These are phyloP conservation scores for Cyanocitta stelleri DNA, from an alignment of 2,113 vertebrate genomes.

Conservation along the genomic window DNA sequence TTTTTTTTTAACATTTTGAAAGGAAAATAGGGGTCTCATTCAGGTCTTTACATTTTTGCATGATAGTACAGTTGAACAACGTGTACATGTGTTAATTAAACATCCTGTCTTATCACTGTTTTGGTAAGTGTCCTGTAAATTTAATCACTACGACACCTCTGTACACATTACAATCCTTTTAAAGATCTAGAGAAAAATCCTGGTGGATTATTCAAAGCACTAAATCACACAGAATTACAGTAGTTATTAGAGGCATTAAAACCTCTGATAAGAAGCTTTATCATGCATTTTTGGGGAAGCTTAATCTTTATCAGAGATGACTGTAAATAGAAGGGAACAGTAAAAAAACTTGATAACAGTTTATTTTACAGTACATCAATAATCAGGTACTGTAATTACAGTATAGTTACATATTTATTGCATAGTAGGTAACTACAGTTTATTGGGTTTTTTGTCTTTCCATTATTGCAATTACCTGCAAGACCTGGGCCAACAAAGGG, in stretches of 20 bases:
- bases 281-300: constrained; percentile 50
- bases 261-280: constrained; percentile 60
- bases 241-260: constrained; percentile 64
- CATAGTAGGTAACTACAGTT: not conserved
- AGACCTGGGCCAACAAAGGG: not conserved
- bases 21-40: constrained; percentile 9
- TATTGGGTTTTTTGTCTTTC: not conserved
- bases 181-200: constrained; percentile 70
- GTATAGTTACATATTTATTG: constrained; percentile 30
- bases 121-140: constrained; percentile 57
- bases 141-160: constrained; percentile 59
- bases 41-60: constrained; percentile 13
- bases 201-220: constrained; percentile 65
- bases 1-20: constrained; percentile 53
- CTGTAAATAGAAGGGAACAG: constrained; percentile 60
- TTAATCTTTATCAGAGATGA: constrained; percentile 51
- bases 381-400: constrained; percentile 52
- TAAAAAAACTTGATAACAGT: constrained; percentile 23
- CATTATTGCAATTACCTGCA: not conserved
- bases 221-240: constrained; percentile 66
- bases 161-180: constrained; percentile 65
- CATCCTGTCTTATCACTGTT: constrained; percentile 53
- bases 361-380: constrained; percentile 54
- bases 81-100: constrained; percentile 42
- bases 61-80: constrained; percentile 21